phyloP scores from a whole-genome alignment of 2,797 vertebrate species.

The Rhabdophis nuchalis region DNA sequence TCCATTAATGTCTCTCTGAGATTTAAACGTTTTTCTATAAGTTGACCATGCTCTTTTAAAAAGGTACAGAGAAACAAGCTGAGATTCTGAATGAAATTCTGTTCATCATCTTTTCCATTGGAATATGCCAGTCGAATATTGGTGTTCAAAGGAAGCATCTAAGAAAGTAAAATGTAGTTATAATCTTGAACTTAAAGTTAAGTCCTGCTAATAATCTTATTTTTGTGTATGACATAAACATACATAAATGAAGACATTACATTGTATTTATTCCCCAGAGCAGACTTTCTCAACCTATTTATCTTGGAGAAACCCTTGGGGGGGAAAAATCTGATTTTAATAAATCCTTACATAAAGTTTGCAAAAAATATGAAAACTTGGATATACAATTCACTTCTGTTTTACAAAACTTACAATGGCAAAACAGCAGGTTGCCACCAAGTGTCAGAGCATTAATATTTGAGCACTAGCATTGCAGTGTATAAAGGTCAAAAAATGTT shows the following conservation, averaged over 20 bases:
- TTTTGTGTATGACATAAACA: not conserved
- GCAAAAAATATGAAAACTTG: not conserved
- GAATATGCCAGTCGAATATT: conserved; percentile 93
- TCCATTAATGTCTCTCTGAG: conserved; percentile 95
- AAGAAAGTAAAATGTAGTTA: conserved; percentile 18
- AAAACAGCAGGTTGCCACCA: not conserved
- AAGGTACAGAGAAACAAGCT: conserved; percentile 98
- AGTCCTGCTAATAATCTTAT: not conserved
- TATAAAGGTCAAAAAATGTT: not conserved
- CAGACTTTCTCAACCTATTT: not conserved
- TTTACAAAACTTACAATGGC: not conserved
- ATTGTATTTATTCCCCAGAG: not conserved
- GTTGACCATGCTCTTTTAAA: conserved; percentile 93
- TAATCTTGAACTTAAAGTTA: not conserved
- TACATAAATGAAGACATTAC: not conserved
- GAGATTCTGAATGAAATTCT: conserved; percentile 98
- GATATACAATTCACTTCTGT: not conserved
- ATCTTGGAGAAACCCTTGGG: not conserved
- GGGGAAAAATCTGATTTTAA: not conserved
- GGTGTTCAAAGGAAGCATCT: conserved; percentile 97
- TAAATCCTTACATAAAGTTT: not conserved
- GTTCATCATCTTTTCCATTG: conserved; percentile 96
- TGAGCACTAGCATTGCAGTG: not conserved
- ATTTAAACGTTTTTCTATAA: conserved; percentile 91
- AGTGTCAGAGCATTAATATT: not conserved